Evolutionary conservation across 1,140 invertebrate genomes (phyloP).

Genomic region (Bombus pascuorum): DNA sequence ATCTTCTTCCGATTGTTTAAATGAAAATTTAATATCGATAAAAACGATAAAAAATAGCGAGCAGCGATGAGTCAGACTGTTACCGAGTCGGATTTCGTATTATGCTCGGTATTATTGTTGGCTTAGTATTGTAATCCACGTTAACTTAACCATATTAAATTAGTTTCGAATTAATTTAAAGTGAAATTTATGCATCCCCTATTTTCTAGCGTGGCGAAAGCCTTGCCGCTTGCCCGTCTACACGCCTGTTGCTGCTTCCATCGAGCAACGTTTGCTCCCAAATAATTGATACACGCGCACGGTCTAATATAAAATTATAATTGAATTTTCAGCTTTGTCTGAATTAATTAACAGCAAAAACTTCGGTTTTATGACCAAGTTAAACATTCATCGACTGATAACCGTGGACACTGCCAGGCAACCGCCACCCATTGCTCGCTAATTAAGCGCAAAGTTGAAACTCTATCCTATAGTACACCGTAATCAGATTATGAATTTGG

Average conservation of each 20-base stretch:
- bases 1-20: too few relatives aligned
- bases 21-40: too few relatives aligned
- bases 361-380: conserved; percentile 18
- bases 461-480: conserved; percentile 36
- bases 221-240: not conserved
- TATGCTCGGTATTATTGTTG: not conserved
- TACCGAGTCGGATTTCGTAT: not conserved
- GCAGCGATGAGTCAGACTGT: too few relatives aligned
- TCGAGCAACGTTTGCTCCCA: not conserved
- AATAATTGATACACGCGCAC: conserved; percentile 13
- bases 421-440: conserved; percentile 14
- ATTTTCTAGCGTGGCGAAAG: not conserved
- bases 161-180: conserved; percentile 23
- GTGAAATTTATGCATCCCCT: conserved; percentile 19
- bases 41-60: too few relatives aligned
- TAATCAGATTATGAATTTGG: conserved; percentile 51
- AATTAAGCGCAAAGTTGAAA: conserved; percentile 55
- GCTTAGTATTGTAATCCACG: not conserved
- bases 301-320: conserved; percentile 32
- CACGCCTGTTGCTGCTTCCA: not conserved
- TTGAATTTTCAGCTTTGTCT: conserved; percentile 24
- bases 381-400: conserved; percentile 29
- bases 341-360: conserved; percentile 48
- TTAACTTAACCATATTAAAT: conserved; percentile 25
- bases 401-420: not conserved